Evolutionary conservation across 2,888 invertebrate species (phyloP).

Genomic region (Colostygia pectinataria): DNA sequence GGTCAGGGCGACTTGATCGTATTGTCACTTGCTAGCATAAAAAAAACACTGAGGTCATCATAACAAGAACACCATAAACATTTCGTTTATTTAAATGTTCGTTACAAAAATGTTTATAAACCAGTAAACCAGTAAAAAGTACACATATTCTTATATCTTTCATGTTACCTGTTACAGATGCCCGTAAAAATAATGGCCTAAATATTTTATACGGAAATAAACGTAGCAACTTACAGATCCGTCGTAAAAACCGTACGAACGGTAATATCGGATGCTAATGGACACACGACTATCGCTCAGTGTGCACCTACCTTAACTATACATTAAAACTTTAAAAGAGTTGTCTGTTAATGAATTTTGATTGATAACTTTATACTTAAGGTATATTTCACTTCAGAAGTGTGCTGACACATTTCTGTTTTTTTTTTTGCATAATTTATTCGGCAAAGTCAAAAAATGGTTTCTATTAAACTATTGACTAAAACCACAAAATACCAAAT

Average conservation of each 20-base stretch:
- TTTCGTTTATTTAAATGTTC: constrained; percentile 18
- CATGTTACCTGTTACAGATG: constrained; percentile 15
- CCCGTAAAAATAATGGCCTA: constrained; percentile 32
- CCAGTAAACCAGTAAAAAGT: constrained; percentile 10
- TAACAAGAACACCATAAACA: constrained; percentile 10
- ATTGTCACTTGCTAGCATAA: too few relatives aligned
- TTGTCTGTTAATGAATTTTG: not conserved
- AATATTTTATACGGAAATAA: constrained; percentile 29
- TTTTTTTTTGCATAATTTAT: too few relatives aligned
- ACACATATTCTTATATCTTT: constrained; percentile 15
- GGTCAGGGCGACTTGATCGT: too few relatives aligned
- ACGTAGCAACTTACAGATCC: constrained; percentile 23
- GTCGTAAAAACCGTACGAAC: constrained; percentile 29
- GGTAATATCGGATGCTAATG: constrained; percentile 28
- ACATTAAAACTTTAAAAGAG: not conserved
- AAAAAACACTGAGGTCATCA: too few relatives aligned
- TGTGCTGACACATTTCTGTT: too few relatives aligned
- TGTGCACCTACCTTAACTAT: not conserved
- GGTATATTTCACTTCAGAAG: too few relatives aligned
- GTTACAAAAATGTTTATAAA: constrained; percentile 12
- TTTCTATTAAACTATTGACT: too few relatives aligned
- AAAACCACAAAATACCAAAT: too few relatives aligned
- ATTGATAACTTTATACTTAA: too few relatives aligned
- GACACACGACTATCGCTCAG: constrained; percentile 25
- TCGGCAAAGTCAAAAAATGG: too few relatives aligned